Base-by-base conservation (phyloP, 2,113 vertebrate genomes). In the Brienomyrus brachyistius region DNA sequence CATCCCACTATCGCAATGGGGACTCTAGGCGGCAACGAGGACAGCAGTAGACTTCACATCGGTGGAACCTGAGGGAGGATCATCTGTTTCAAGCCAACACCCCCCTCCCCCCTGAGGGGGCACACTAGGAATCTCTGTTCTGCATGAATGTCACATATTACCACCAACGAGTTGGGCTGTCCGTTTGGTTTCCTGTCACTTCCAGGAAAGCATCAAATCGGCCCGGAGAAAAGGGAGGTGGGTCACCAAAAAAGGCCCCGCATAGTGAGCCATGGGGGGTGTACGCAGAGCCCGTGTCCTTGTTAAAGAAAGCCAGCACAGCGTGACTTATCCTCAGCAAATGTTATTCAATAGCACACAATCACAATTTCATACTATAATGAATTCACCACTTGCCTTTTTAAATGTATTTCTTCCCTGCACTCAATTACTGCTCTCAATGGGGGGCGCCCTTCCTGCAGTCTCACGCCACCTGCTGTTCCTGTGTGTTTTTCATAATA, bases 11-110 rank as follows among this genome's bases (percentile, higher is more conserved):
- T 1, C 17, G 4, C 17, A 21, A 4, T 5, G 5, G 51, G 50
- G 51, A 52, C 51, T 52, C 15, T 17, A 17, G 51, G 15, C 90
- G 85, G 87, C 88, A 88, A 74, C 90, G 2, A 21, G 19, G 40
- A 89, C 0, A 85, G 54, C 8, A 13, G 45, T 15, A 70, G 74
- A 15, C 59, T 91, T 91, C 93, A 94, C 92, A 94, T 93, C 89
- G 91, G 93, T 94, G 92, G 91, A 94, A 92, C 90, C 90, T 91
- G 92, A 93, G 93, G 48, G 90, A 88, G 90, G 94, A 94, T 95
- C 91, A 94, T 94, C 92, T 92, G 93, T 94, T 93, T 92, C 92
- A 93, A 94, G 92, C 92, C 90, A 88, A 47, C 89, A 47, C 92
- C 88, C 87, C 88, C 90, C 89, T 31, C 2, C 70, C 88, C 86